Evolutionary conservation across 1,140 invertebrate species (phyloP).

Genomic region (Nephotettix cincticeps): DNA sequence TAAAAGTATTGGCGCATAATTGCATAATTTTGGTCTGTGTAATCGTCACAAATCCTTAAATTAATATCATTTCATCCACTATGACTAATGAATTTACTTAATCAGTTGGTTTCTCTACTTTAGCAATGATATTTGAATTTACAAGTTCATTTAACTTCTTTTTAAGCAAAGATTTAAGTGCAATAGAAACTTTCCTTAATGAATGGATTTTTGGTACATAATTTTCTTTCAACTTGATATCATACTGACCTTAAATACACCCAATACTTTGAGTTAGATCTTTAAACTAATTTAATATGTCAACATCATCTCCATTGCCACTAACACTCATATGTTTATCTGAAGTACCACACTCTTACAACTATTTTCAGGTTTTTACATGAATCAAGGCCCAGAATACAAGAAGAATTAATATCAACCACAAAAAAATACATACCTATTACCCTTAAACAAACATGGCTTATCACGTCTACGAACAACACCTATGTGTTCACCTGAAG

Average conservation of each 20-base stretch:
- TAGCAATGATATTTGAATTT: slow-evolving; percentile 44
- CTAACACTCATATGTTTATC: neutral
- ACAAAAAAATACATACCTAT: neutral
- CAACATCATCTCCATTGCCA: neutral
- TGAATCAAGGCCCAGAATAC: neutral
- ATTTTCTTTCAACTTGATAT: neutral
- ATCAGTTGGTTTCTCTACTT: slow-evolving; percentile 43
- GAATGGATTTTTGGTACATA: neutral
- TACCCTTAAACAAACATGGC: neutral
- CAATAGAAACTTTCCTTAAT: neutral
- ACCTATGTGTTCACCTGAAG: neutral
- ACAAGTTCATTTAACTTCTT: neutral
- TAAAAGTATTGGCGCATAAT: slow-evolving; percentile 48
- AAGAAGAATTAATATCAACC: neutral
- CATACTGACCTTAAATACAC: neutral
- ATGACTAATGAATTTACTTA: slow-evolving; percentile 51
- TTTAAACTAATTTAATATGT: neutral
- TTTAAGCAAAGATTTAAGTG: slow-evolving; percentile 28
- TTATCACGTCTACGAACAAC: neutral
- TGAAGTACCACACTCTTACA: neutral
- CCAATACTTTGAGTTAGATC: slow-evolving; percentile 6
- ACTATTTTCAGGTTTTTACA: neutral
- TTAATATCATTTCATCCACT: slow-evolving; percentile 49
- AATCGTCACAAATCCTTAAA: slow-evolving; percentile 53
- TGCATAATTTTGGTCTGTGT: slow-evolving; percentile 49